Percentiles rank a stretch among this genome's conserved stretches.
These are phyloP conservation scores for Cyclophora punctaria DNA, from an alignment of 2,888 invertebrate genomes.

Conservation along the genomic window DNA sequence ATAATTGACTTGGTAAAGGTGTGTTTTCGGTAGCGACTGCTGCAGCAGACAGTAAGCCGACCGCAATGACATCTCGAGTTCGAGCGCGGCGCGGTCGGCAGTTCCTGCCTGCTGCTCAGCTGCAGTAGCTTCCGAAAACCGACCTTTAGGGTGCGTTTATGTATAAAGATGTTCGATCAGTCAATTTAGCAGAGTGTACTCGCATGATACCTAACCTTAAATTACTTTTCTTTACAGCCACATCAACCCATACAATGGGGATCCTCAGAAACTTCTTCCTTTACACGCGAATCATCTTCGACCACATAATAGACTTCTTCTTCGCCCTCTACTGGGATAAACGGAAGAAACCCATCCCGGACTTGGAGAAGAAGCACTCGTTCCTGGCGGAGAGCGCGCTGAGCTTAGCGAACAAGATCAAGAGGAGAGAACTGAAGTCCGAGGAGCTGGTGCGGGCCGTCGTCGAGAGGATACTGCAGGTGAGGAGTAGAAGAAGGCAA, in stretches of 20 bases:
- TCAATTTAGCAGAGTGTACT: neutral
- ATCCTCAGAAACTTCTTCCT: constrained; percentile 29
- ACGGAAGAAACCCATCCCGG: constrained; percentile 42
- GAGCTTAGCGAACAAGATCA: constrained; percentile 79
- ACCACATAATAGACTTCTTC: constrained; percentile 52
- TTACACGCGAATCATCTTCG: constrained; percentile 42
- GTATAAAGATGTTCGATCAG: neutral
- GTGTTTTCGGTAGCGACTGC: too few relatives aligned
- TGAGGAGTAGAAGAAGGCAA: too few relatives aligned
- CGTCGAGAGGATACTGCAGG: constrained; percentile 51
- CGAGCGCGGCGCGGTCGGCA: too few relatives aligned
- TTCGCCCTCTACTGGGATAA: constrained; percentile 60
- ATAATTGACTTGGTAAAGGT: too few relatives aligned
- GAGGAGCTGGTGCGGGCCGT: constrained; percentile 82
- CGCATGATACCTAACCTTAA: neutral
- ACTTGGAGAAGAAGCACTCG: constrained; percentile 45
- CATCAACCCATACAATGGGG: constrained; percentile 23
- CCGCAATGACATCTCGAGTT: too few relatives aligned
- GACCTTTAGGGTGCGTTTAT: too few relatives aligned
- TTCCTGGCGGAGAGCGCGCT: constrained; percentile 77
- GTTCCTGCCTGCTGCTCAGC: too few relatives aligned
- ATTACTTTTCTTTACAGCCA: neutral
- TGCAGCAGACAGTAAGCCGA: too few relatives aligned
- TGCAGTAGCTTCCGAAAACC: too few relatives aligned
- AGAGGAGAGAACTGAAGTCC: constrained; percentile 76